phyloP scores from a whole-genome alignment of 1,140 invertebrate species.

The Drosophila carrolli region DNA sequence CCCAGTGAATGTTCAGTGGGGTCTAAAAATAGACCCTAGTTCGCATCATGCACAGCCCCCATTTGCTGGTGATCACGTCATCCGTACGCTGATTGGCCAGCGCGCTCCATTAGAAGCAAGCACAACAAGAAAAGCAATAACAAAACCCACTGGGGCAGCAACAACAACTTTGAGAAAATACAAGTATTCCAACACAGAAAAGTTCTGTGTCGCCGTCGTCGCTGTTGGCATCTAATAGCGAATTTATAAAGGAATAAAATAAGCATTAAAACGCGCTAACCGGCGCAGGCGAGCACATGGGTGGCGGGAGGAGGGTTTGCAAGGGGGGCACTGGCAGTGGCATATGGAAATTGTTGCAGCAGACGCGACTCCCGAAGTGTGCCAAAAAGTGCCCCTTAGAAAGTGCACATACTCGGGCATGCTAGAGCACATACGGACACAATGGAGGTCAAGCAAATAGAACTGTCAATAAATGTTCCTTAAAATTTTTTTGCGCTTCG shows the following conservation, averaged over 20 bases:
- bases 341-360: conserved; percentile 49
- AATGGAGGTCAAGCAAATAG: neutral
- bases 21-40: conserved; percentile 74
- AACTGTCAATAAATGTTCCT: too few species aligned
- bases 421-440: neutral
- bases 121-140: conserved; percentile 41
- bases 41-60: conserved; percentile 63
- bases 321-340: conserved; percentile 1
- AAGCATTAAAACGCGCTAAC: conserved; percentile 66
- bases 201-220: conserved; percentile 71
- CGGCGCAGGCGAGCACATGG: conserved; percentile 3
- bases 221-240: conserved; percentile 72
- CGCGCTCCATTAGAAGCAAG: conserved; percentile 38
- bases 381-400: conserved; percentile 56
- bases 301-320: neutral
- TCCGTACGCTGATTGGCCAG: conserved; percentile 59
- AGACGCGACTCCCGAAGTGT: conserved; percentile 53
- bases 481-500: too few species aligned
- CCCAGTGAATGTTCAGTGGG: conserved; percentile 68
- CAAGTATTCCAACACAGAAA: conserved; percentile 55
- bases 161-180: conserved; percentile 43
- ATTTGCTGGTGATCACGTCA: conserved; percentile 73
- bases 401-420: conserved; percentile 12
- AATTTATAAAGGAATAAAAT: conserved; percentile 81
- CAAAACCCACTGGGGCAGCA: conserved; percentile 41